A percentile compares a stretch with the other conserved stretches of the same genome.
Evolutionary conservation across 2,797 vertebrate genomes (phyloP).

Genomic region (Halcyon chelicuti): DNA sequence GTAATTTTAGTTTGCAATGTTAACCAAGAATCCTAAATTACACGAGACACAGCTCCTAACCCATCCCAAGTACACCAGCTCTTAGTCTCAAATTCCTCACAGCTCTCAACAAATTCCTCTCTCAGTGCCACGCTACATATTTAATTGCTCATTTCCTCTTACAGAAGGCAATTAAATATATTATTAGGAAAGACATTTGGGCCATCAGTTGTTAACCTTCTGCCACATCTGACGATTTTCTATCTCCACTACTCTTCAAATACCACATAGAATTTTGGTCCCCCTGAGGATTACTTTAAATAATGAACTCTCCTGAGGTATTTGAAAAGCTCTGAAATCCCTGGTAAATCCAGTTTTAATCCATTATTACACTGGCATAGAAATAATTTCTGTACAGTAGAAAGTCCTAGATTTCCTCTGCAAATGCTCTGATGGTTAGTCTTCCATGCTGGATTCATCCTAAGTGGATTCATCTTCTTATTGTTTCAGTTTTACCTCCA

Average conservation of each 20-base stretch:
- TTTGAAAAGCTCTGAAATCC: slow-evolving; percentile 3
- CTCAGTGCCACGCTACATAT: neutral
- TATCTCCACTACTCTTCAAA: neutral
- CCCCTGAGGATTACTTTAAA: neutral
- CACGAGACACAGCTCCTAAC: neutral
- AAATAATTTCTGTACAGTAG: neutral
- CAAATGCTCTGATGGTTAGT: neutral
- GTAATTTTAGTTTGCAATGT: neutral
- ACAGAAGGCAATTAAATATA: neutral
- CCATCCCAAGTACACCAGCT: neutral
- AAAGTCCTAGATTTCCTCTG: neutral
- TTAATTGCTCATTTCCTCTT: neutral
- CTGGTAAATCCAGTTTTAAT: neutral
- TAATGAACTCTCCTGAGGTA: neutral
- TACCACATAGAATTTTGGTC: neutral
- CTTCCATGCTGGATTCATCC: neutral
- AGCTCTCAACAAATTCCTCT: neutral
- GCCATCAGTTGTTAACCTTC: neutral
- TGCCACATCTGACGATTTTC: neutral
- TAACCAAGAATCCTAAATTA: neutral
- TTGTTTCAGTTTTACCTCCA: neutral
- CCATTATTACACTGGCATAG: neutral
- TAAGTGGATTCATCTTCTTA: neutral
- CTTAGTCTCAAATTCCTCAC: neutral
- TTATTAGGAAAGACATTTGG: neutral